Evolutionary conservation across 2,888 invertebrate genomes (phyloP).

Genomic region (Atethmia centrago): DNA sequence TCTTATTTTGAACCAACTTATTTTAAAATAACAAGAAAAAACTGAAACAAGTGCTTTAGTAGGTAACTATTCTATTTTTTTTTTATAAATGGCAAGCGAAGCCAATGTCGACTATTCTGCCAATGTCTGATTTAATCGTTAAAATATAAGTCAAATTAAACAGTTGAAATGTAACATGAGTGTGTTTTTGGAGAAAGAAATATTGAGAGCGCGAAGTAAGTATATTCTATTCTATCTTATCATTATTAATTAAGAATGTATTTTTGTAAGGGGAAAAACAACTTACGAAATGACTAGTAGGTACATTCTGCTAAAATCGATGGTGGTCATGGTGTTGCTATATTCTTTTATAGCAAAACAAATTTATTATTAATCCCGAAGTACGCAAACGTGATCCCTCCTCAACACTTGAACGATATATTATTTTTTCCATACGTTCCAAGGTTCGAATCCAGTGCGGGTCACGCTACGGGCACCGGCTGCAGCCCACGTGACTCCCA

Average conservation of each 20-base stretch:
- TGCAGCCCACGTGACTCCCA: slow-evolving; percentile 73
- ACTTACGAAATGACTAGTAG: neutral
- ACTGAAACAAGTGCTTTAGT: neutral
- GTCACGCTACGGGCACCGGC: slow-evolving; percentile 72
- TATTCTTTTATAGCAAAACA: slow-evolving; percentile 16
- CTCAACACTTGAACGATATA: slow-evolving; percentile 43
- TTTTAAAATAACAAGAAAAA: neutral
- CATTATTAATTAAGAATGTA: too few species aligned
- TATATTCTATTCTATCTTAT: neutral
- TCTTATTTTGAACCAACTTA: neutral
- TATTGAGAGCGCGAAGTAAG: neutral
- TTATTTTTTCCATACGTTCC: slow-evolving; percentile 53
- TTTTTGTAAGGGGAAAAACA: neutral
- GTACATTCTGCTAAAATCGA: neutral
- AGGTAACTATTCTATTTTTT: too few species aligned
- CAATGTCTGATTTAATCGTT: neutral
- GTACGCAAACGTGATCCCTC: slow-evolving; percentile 49
- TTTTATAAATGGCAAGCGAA: too few species aligned
- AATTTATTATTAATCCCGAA: slow-evolving; percentile 34
- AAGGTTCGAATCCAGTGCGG: slow-evolving; percentile 50
- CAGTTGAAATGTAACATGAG: fast-evolving
- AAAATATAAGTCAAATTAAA: neutral
- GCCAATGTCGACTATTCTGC: too few species aligned
- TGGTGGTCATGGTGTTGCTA: neutral
- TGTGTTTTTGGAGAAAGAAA: neutral